Evolutionary conservation across 2,797 vertebrate genomes (phyloP), one percentile per base, ranked within the genome.

Genomic region (Scyliorhinus canicula): DNA sequence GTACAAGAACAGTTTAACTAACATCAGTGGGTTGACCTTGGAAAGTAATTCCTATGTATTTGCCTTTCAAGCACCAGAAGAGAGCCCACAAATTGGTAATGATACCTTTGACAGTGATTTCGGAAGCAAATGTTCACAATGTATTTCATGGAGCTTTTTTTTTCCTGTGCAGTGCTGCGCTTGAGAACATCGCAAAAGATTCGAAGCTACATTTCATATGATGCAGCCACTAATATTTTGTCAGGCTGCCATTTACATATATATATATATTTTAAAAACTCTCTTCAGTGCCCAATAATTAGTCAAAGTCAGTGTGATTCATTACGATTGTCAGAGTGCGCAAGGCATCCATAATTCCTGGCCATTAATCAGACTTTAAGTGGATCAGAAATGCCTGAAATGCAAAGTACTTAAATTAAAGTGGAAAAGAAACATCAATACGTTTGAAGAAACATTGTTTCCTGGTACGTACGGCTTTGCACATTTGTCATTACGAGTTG

Each of bases 311-410:
- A 69, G 26, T 16, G 40, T 93, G 91, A 67, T 67, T 69, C 91
- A 93, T 93, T 93, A 35, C 26, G 31, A 67, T 67, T 67, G 60
- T 93, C 40, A 93, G 26, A 69, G 47, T 12, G 50, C 55, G 12
- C 55, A 93, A 93, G n/a, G 52, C 16, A 65, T 60, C 60, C 88
- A 93, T 93, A 65, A 63, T 93, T 40, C 88, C 60, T 57, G 24
- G 7, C n/a, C 21, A 65, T 93, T 93, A 93, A 40, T 93, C 88
- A 65, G 60, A 93, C 5, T n/a, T 65, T 65, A 50, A 93, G 52
- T 93, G 88, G 57, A 91, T 60, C 57, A 63, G 88, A 65, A 91
- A 93, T 24, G 4, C 8, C 3, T 65, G 35, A 65, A 60, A 7
- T 65, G 52, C 35, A 91, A 40, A 60, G 57, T 40, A 19, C 57